These are phyloP conservation scores for Maconellicoccus hirsutus DNA, from an alignment of 1,140 invertebrate species.

Conservation along the genomic window DNA sequence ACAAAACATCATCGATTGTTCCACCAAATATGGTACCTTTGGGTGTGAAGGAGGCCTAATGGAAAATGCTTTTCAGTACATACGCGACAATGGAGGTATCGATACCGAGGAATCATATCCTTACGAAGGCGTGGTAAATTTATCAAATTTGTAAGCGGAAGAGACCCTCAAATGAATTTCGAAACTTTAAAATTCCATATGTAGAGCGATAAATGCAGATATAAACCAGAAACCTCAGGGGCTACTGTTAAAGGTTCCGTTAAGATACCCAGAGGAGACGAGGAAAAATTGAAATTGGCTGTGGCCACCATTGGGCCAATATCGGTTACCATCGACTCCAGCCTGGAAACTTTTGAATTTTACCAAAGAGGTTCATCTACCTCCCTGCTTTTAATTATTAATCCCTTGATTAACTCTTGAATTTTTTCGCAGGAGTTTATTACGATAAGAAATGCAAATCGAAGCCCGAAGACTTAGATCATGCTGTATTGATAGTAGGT, in stretches of 20 bases:
- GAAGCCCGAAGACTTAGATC: too few relatives aligned
- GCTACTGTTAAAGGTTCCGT: slow-evolving; percentile 50
- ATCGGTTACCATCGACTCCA: slow-evolving; percentile 66
- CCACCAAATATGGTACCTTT: slow-evolving; percentile 75
- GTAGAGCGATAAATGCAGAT: too few relatives aligned
- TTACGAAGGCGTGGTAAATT: slow-evolving; percentile 56
- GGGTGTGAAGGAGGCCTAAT: slow-evolving; percentile 95
- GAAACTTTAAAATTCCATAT: too few relatives aligned
- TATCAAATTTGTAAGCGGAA: slow-evolving; percentile 39
- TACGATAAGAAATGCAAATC: too few relatives aligned
- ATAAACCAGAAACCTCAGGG: too few relatives aligned
- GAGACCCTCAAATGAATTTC: slow-evolving; percentile 74
- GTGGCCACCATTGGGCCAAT: slow-evolving; percentile 68
- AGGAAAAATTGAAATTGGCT: slow-evolving; percentile 55
- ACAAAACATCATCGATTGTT: slow-evolving; percentile 96
- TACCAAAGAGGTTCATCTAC: too few relatives aligned
- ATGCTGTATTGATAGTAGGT: slow-evolving; percentile 74
- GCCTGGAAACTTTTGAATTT: slow-evolving; percentile 60
- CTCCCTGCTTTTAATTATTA: too few relatives aligned
- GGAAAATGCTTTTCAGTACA: slow-evolving; percentile 85
- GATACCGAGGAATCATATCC: slow-evolving; percentile 86
- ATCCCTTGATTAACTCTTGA: too few relatives aligned
- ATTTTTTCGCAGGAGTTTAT: too few relatives aligned
- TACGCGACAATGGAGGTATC: slow-evolving; percentile 76
- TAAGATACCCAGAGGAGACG: slow-evolving; percentile 57